Base-by-base conservation (phyloP, 2,888 invertebrate genomes). In the Cheilosia impressa region DNA sequence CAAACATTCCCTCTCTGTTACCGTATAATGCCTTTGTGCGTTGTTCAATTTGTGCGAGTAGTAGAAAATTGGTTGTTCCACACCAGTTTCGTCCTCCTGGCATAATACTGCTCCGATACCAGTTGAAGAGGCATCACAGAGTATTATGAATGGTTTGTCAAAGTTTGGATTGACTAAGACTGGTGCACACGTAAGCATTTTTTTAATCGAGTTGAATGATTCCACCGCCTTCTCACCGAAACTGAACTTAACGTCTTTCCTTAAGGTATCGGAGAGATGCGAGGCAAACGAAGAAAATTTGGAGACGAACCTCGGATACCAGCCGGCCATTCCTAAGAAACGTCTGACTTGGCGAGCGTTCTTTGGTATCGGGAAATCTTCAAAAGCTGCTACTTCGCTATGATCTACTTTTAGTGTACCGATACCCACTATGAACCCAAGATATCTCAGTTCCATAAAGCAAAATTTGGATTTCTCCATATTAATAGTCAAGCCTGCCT, bases 41-140 rank as follows among this genome's bases (percentile, higher is more conserved):
- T 55, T 66, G 22, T 87, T 85, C n/a, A 19, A 7, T 9, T 45
- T 78, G 10, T 22, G 69, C 31, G 31, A 82, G 38, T 22, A 73
- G 31, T 10, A 78, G 41, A 2, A 75, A 19, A 10, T 82, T 2
- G 13, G 87, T 5, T 17, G 57, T 68, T 55, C 80, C 1, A 9
- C 38, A 0, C 65, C 80, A 3, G 45, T 31, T 1, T 75, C 66
- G 31, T 80, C 80, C 4, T 27, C n/a, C 9, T 80, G 79, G 4
- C 63, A 76, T 10, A 75, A 34, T 2, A 87, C 55, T 5, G 63
- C 77, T 2, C 69, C 71, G 2, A 79, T 41, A 10, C 57, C 71
- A 0, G 55, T 31, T 0, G 31, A 3, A 6, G 6, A 27, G 27
- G 27, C 27, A 27, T 27, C 27, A 6, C 27, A 27, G 6, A 27